Base-by-base conservation (phyloP, 2,113 vertebrate species). In the Neogale vison region DNA sequence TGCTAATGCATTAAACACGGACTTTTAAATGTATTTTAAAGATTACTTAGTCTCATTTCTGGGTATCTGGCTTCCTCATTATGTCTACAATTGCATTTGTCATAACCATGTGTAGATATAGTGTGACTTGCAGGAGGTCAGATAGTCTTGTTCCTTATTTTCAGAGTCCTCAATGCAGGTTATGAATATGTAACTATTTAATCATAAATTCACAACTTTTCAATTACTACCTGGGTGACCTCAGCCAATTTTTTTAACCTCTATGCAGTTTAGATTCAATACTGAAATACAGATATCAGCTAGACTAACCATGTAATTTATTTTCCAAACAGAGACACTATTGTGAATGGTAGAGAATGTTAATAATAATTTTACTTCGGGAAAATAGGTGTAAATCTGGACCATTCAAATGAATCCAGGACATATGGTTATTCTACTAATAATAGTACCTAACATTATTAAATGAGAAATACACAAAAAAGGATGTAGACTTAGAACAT, bases 191-290 rank as follows among this genome's bases (percentile, higher is more conserved):
- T 11, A 83, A 36, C 8, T 13, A 71, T 95, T 88, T 93, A 71
- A 52, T 93, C 84, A 95, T 95, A 88, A 95, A 94, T 95, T 74
- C 36, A 36, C 57, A 95, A 93, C 55, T 94, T 97, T 93, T 63
- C 71, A 94, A 77, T 97, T 90, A 94, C 36, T 97, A 88, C 26
- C 57, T 94, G 77, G 36, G 57, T 95, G 50, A 97, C 63, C 61
- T 39, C 55, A 34, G 74, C 12, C 88, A 92, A 90, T 90, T 80
- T 65, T 86, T 86, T 97, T 96, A 95, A 97, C 80, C 50, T 97
- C 34, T 88, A 23, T 84, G 50, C n/a, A 45, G 39, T 85, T 93
- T 85, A 94, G 55, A 95, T 7, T 63, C 79, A 85, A 26, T 57
- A 45, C 12, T 84, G 69, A 96, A 93, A 90, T 95, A 82, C 1